Conservation (phyloP, 37 sponge, comb jelly and placozoan species). For the Axinella damicornis region DNA sequence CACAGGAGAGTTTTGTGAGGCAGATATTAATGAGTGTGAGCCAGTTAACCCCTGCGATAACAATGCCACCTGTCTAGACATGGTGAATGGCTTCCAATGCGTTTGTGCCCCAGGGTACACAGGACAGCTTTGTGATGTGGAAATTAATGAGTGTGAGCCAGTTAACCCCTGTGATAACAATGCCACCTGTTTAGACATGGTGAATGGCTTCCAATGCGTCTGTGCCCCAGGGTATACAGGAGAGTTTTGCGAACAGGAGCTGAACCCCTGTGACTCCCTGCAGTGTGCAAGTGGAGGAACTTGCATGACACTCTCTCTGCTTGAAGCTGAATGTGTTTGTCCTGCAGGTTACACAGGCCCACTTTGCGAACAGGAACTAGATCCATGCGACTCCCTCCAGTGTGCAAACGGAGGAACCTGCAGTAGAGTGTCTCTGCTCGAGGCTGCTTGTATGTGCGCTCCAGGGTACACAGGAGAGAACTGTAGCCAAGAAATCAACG, state of each 20-base stretch:
- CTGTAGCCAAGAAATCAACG: conserved; percentile 68
- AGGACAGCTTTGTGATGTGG: conserved; percentile 59
- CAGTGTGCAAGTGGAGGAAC: conserved; percentile 40
- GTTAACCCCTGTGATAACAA: conserved; percentile 24
- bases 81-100: conserved; percentile 2
- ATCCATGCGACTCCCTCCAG: conserved; percentile 45
- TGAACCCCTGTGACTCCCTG: not conserved
- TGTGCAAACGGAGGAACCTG: conserved; percentile 61
- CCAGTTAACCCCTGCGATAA: conserved; percentile 28
- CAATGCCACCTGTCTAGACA: conserved; percentile 47
- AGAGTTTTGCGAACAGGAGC: conserved; percentile 6
- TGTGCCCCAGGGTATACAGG: conserved; percentile 55
- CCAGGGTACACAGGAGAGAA: conserved; percentile 42
- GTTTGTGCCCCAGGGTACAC: conserved; percentile 63
- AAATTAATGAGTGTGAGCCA: conserved; percentile 42
- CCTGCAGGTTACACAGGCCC: conserved; percentile 50
- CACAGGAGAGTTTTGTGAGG: conserved; percentile 60
- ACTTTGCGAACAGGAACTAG: conserved; percentile 62
- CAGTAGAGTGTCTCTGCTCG: not conserved
- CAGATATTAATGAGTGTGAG: conserved; percentile 63
- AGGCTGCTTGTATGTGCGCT: conserved; percentile 21
- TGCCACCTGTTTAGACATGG: conserved; percentile 40
- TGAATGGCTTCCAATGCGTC: not conserved
- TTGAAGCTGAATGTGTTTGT: not conserved
- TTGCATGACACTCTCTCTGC: conserved; percentile 8